Evolutionary conservation across 2,113 vertebrate genomes (phyloP).

Genomic region (Tragulus kanchil): DNA sequence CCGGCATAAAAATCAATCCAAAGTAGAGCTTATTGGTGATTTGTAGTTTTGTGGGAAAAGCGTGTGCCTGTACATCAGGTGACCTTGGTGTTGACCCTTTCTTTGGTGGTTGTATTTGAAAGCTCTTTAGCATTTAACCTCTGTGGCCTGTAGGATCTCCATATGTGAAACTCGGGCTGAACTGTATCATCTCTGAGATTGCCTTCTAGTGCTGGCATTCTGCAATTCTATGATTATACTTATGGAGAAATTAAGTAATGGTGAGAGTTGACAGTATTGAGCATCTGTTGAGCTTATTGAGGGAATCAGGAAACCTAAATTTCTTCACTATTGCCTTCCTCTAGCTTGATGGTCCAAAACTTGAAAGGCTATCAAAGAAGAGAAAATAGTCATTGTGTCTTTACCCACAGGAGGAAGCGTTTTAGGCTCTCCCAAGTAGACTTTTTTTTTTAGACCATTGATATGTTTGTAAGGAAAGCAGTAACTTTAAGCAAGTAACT

Average conservation of each 20-base stretch:
- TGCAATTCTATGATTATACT: not conserved
- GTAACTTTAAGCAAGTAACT: conserved; percentile 11
- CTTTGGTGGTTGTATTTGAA: not conserved
- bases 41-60: not conserved
- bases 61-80: not conserved
- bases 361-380: conserved; percentile 40
- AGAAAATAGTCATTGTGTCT: conserved; percentile 22
- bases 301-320: not conserved
- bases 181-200: not conserved
- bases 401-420: not conserved
- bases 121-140: not conserved
- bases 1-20: not conserved
- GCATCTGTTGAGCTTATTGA: not conserved
- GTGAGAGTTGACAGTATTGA: not conserved
- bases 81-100: not conserved
- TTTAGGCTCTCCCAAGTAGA: conserved; percentile 12
- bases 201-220: not conserved
- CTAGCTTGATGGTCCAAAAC: conserved; percentile 21
- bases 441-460: not conserved
- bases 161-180: not conserved
- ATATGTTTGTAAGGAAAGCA: conserved; percentile 45
- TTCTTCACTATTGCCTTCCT: conserved; percentile 1
- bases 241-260: not conserved
- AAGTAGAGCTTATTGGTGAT: not conserved
- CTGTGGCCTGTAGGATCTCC: not conserved